Evolutionary conservation across 2,888 invertebrate species (phyloP), one percentile per base, ranked within the genome.

Genomic region (Leptodirus hochenwartii): DNA sequence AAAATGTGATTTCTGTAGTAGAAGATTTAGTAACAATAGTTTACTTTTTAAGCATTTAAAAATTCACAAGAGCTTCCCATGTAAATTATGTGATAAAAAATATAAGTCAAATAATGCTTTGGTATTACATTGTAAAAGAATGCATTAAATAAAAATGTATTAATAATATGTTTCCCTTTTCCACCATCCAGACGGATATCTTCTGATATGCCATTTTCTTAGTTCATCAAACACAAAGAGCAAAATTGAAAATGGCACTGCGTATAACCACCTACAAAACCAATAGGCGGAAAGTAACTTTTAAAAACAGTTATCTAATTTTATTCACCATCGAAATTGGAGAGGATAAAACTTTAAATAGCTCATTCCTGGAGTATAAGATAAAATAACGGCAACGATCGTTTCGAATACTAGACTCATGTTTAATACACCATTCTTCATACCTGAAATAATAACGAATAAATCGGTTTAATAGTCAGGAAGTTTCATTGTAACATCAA

Each of bases 151-250:
- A 20, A 20, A 24, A 24, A 24, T 4, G 17, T 43, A 43, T 31
- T 39, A 73, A 44, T 79, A 82, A 47, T 79, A 80, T 26, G 77
- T 79, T 53, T 84, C 79, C 36, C 59, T 48, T 47, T 77, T 76
- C 16, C 79, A 57, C 71, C 75, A 80, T 37, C 71, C 65, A 2
- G 69, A 70, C 1, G 71, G 63, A 44, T 66, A 63, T 37, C 63
- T 63, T 37, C 82, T 62, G 22, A 84, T 65, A 39, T 78, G 55
- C 41, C 61, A 71, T 40, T 77, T 69, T 36, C 84, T 62, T 5
- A 66, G 35, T 53, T 85, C 84, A 45, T 85, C 84, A 37, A 68
- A 74, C 6, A 69, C 41, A 38, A 84, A 66, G 56, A 85, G 81
- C 6, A 77, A 54, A 17, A 76, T 33, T 39, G 73, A 70, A 50